Conservation (phyloP, 2,113 vertebrate species). For the Falcunculus frontatus region DNA sequence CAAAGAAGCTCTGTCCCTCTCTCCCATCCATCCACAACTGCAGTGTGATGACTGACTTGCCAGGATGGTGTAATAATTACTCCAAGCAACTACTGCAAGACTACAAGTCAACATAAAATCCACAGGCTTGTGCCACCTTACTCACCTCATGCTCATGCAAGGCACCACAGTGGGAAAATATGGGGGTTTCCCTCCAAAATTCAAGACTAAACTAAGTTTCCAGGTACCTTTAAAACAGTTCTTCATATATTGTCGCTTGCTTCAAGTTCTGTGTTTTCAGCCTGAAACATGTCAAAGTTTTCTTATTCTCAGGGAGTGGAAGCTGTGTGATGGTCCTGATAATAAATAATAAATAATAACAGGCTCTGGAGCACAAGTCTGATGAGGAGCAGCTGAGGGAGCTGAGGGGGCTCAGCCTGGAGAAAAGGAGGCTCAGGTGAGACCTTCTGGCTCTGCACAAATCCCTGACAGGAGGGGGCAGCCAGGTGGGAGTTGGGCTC, state of each 20-base stretch:
- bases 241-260: rapidly evolving
- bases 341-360: neutral
- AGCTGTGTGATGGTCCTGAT: neutral
- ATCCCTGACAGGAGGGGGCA: rapidly evolving
- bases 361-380: neutral
- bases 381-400: neutral
- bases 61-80: neutral
- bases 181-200: rapidly evolving
- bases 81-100: neutral
- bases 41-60: neutral
- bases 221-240: neutral
- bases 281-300: neutral
- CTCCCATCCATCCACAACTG: neutral
- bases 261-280: neutral
- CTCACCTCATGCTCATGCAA: neutral
- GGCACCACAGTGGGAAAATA: neutral
- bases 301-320: neutral
- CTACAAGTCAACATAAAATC: neutral
- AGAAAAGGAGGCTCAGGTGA: neutral
- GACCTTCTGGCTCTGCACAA: neutral
- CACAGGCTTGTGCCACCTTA: neutral
- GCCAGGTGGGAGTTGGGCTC: rapidly evolving
- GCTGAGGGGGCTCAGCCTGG: neutral
- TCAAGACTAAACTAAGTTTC: neutral
- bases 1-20: neutral